Conservation (phyloP, 2,113 vertebrate species). For the Apodemus speciosus region DNA sequence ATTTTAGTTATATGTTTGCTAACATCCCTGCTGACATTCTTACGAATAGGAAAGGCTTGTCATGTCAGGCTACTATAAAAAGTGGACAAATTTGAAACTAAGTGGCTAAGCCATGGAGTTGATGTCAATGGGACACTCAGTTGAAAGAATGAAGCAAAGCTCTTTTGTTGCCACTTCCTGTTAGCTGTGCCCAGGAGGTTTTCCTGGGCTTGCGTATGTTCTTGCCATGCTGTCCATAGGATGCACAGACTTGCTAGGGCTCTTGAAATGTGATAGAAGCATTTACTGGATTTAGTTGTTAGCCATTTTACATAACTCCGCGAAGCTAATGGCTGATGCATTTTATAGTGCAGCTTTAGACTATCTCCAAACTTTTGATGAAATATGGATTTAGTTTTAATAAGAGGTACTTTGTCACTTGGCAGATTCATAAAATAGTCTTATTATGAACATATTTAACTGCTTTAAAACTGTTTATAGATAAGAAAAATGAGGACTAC, state of each 20-base stretch:
- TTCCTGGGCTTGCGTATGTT: not conserved
- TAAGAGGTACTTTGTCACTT: slow-evolving; percentile 5
- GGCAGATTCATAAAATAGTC: not conserved
- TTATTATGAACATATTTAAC: slow-evolving; percentile 7
- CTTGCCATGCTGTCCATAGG: not conserved
- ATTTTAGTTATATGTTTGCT: not conserved
- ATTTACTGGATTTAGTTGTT: not conserved
- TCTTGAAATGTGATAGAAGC: not conserved
- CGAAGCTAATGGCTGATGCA: not conserved
- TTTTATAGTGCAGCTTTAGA: not conserved
- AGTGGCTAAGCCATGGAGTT: not conserved
- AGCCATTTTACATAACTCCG: not conserved
- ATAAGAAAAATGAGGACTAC: slow-evolving; percentile 21
- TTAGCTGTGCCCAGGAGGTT: not conserved
- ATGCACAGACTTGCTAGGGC: not conserved
- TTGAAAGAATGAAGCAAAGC: not conserved
- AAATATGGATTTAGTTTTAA: slow-evolving; percentile 33
- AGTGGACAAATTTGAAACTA: not conserved
- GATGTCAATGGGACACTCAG: not conserved
- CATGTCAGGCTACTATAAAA: not conserved
- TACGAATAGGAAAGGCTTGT: not conserved
- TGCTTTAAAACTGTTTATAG: not conserved
- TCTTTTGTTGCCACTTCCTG: not conserved
- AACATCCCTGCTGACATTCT: not conserved
- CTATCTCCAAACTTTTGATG: not conserved